Base-by-base conservation (phyloP, 2,888 invertebrate genomes). In the Cyclophora albipunctata region DNA sequence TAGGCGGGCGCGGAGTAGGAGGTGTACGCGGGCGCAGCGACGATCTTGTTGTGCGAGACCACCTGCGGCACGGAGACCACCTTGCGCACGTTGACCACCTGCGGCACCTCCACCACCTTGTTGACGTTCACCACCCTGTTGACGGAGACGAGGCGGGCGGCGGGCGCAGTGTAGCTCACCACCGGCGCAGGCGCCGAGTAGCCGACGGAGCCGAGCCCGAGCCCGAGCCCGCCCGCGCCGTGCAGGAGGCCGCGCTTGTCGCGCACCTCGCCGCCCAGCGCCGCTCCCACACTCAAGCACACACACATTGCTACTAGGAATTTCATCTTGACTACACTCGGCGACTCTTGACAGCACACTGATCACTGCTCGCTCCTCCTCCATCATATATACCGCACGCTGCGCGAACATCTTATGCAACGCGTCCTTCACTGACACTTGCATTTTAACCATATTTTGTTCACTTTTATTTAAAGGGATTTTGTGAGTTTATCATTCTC, bases 81-180 rank as follows among this genome's bases (percentile, higher is more conserved):
- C 55, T 57, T 60, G 52, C 50, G 51, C 42, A 71, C 71, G 51
- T 51, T 54, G 48, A 71, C 58, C 46, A 69, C 64, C 51, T 67
- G 65, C n/a, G 73, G 73, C 51, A 69, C 69, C 46, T 55, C 50
- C 50, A 73, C 59, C 51, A 66, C 71, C 45, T 62, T 66, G 57
- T 67, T 67, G 45, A 69, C 71, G 64, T 67, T 69, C 50, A 71
- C 65, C 47, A 70, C 66, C 60, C 67, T 69, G 52, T 65, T 60
- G 58, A 67, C 62, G 50, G 65, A 55, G 59, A 70, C 55, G 52
- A 71, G 59, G 59, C 63, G 66, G n/a, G 66, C 48, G 53, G 62
- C 53, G 50, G 70, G 60, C 42, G 58, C 63, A 20, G 58, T 59
- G 46, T 49, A 57, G 40, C 57, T 52, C n/a, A 34, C 33, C n/a